Evolutionary conservation across 2,113 vertebrate genomes (phyloP).

Genomic region (Geothlypis trichas): DNA sequence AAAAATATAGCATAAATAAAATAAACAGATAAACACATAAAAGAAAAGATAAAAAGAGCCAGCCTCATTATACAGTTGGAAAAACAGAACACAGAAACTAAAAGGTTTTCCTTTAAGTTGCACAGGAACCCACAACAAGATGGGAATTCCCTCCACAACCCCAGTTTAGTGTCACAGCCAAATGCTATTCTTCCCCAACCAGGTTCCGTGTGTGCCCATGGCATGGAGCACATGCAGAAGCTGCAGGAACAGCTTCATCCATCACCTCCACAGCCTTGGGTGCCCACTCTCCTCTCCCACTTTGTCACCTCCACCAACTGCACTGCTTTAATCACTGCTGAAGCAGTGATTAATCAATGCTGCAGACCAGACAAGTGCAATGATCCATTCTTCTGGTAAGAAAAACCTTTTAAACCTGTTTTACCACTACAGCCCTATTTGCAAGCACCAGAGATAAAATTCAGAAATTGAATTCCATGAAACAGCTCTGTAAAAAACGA

Average conservation of each 20-base stretch:
- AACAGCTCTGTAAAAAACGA: background rate
- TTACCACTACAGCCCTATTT: background rate
- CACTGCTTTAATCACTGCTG: background rate
- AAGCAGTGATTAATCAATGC: no score
- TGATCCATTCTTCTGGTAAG: background rate
- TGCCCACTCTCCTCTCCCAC: background rate
- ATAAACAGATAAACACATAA: background rate
- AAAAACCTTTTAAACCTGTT: background rate
- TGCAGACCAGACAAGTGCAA: background rate
- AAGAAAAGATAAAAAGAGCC: background rate
- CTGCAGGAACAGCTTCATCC: background rate
- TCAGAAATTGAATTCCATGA: background rate
- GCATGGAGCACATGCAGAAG: fast-evolving
- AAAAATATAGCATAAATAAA: background rate
- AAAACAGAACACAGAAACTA: background rate
- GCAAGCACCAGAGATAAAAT: background rate
- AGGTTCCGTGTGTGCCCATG: background rate
- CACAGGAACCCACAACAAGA: background rate
- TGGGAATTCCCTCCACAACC: background rate
- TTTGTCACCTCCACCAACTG: background rate
- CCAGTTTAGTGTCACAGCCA: background rate
- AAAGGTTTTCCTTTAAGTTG: background rate
- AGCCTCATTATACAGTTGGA: background rate
- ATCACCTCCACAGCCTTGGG: background rate
- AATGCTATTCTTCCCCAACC: background rate